Evolutionary conservation across 2,888 invertebrate species (phyloP).

Genomic region (Monopis laevigella): DNA sequence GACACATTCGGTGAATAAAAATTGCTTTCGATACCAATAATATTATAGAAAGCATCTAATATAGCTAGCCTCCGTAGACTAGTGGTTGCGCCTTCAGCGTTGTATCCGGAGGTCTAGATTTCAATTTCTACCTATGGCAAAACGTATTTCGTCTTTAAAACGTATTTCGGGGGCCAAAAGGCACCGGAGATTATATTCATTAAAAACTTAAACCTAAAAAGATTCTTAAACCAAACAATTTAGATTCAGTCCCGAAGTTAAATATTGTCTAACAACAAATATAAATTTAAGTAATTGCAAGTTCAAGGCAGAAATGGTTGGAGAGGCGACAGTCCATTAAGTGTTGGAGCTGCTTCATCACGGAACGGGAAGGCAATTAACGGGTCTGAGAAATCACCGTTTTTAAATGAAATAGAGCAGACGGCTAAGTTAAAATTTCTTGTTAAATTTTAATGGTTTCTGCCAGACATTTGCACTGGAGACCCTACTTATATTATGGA

Average conservation of each 20-base stretch:
- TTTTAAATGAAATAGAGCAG: conserved; percentile 12
- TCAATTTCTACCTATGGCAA: no score
- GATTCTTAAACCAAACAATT: conserved; percentile 6
- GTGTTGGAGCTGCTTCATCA: conserved; percentile 25
- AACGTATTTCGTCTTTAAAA: no score
- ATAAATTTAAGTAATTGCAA: conserved; percentile 24
- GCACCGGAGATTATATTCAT: no score
- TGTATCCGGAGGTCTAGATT: no score
- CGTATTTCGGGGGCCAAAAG: no score
- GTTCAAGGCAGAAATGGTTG: conserved; percentile 19
- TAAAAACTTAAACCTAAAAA: no score
- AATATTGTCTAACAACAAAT: conserved; percentile 17
- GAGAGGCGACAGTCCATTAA: conserved; percentile 23
- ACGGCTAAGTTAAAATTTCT: conserved; percentile 8
- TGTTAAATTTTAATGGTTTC: conserved; percentile 6
- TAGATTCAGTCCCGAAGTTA: conserved; percentile 2
- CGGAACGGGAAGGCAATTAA: conserved; percentile 15
- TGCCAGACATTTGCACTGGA: not conserved
- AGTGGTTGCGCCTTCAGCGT: no score
- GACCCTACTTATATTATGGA: no score
- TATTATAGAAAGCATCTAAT: not conserved
- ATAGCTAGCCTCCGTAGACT: no score
- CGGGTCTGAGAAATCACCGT: conserved; percentile 11
- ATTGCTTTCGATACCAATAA: not conserved
- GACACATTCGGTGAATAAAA: not conserved